phyloP scores from a whole-genome alignment of 2,888 invertebrate genomes.

The Spilosoma lubricipeda region DNA sequence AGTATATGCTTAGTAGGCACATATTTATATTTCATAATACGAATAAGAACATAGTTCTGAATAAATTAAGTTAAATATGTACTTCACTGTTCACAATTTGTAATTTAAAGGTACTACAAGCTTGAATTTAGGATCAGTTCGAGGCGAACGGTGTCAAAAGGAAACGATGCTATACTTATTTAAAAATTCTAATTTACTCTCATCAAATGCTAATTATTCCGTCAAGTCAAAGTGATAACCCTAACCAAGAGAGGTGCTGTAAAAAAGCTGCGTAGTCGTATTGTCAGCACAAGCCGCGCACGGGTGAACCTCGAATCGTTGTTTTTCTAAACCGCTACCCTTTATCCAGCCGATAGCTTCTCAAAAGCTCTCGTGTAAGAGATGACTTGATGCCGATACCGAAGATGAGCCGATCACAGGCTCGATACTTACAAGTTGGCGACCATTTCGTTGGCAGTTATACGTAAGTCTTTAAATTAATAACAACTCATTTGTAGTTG shows the following conservation, averaged over 20 bases:
- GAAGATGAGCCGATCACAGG: slow-evolving; percentile 33
- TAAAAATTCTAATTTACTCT: slow-evolving; percentile 11
- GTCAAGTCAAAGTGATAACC: slow-evolving; percentile 20
- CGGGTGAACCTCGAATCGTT: slow-evolving; percentile 22
- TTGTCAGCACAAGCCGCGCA: slow-evolving; percentile 36
- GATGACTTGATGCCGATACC: slow-evolving; percentile 31
- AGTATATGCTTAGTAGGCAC: neutral
- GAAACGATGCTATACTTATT: neutral
- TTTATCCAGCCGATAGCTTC: slow-evolving; percentile 29
- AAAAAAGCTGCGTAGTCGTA: slow-evolving; percentile 32
- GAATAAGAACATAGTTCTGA: neutral
- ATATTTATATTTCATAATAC: neutral
- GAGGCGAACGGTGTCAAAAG: neutral
- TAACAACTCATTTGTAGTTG: neutral
- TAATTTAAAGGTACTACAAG: neutral
- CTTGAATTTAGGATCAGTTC: neutral
- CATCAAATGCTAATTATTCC: slow-evolving; percentile 9
- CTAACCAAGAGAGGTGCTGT: slow-evolving; percentile 24
- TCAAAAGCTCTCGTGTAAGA: slow-evolving; percentile 27
- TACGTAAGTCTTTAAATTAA: neutral
- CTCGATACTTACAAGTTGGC: slow-evolving; percentile 2
- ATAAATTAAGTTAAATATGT: neutral
- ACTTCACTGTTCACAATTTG: neutral
- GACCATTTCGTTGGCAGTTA: slow-evolving; percentile 21
- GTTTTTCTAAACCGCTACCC: slow-evolving; percentile 37